A percentile compares a stretch with the other conserved stretches of the same genome.
phyloP scores from a whole-genome alignment of 2,888 invertebrate genomes.

The Cenopis cana region DNA sequence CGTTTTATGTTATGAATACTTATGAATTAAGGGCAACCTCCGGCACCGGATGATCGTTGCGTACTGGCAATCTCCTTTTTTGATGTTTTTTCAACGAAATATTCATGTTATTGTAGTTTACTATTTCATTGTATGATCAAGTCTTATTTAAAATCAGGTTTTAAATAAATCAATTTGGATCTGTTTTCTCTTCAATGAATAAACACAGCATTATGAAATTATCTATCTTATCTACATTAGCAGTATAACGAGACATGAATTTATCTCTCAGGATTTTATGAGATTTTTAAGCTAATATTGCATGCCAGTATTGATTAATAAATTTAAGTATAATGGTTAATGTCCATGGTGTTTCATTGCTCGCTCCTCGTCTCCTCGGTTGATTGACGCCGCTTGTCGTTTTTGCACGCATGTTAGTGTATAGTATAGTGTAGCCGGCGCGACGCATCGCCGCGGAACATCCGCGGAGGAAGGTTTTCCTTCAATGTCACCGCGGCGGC shows the following conservation, averaged over 20 bases:
- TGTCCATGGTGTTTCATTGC: conserved; percentile 70
- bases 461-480: conserved; percentile 53
- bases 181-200: conserved; percentile 77
- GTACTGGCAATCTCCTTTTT: conserved; percentile 76
- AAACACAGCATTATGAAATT: conserved; percentile 79
- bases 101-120: conserved; percentile 79
- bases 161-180: conserved; percentile 82
- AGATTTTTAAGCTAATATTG: conserved; percentile 77
- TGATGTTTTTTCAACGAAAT: conserved; percentile 83
- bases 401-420: conserved; percentile 40
- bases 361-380: conserved; percentile 48
- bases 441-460: conserved; percentile 39
- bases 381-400: conserved; percentile 31
- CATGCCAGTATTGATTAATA: conserved; percentile 81
- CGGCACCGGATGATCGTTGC: conserved; percentile 62
- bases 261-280: conserved; percentile 79
- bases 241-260: conserved; percentile 74
- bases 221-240: conserved; percentile 60
- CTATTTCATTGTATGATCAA: conserved; percentile 77
- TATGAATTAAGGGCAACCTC: conserved; percentile 77
- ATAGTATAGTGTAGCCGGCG: neutral
- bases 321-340: conserved; percentile 83
- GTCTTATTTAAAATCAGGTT: conserved; percentile 82
- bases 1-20: conserved; percentile 73
- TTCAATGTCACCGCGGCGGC: conserved; percentile 67